A percentile compares a stretch with the other conserved stretches of the same genome.
phyloP scores from a whole-genome alignment of 2,797 vertebrate species.

The Bradypodion pumilum region DNA sequence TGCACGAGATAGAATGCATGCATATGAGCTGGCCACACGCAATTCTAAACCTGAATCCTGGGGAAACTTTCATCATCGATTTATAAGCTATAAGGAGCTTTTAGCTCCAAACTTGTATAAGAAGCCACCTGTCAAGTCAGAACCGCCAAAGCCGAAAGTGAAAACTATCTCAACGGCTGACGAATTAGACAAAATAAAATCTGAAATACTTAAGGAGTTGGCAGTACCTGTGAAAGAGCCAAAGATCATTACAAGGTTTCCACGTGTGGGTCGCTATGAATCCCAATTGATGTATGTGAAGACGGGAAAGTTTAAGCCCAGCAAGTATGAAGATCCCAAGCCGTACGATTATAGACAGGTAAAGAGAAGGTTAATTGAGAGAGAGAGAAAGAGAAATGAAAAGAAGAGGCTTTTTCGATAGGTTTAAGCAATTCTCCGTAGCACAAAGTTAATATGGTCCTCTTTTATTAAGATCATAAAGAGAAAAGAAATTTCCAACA shows the following conservation, averaged over 20 bases:
- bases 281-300: slow-evolving; percentile 72
- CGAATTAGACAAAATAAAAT: slow-evolving; percentile 38
- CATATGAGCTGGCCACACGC: not conserved
- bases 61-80: slow-evolving; percentile 73
- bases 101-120: slow-evolving; percentile 51
- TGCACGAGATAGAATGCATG: slow-evolving; percentile 14
- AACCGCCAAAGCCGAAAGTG: slow-evolving; percentile 18
- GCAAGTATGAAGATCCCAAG: slow-evolving; percentile 70
- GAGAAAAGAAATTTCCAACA: not conserved
- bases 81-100: slow-evolving; percentile 71
- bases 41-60: slow-evolving; percentile 23
- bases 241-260: slow-evolving; percentile 67
- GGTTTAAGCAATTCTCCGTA: not conserved
- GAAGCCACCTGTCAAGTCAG: slow-evolving; percentile 46
- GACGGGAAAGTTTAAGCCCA: slow-evolving; percentile 63
- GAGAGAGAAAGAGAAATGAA: not conserved
- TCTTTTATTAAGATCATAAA: not conserved
- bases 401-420: not conserved
- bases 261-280: slow-evolving; percentile 60
- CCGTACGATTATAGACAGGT: slow-evolving; percentile 77
- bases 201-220: slow-evolving; percentile 34
- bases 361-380: not conserved
- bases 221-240: slow-evolving; percentile 14
- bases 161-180: slow-evolving; percentile 4
- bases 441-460: not conserved